These are phyloP conservation scores for Entomobrya proxima DNA, from an alignment of 2,888 invertebrate species.

Conservation along the genomic window DNA sequence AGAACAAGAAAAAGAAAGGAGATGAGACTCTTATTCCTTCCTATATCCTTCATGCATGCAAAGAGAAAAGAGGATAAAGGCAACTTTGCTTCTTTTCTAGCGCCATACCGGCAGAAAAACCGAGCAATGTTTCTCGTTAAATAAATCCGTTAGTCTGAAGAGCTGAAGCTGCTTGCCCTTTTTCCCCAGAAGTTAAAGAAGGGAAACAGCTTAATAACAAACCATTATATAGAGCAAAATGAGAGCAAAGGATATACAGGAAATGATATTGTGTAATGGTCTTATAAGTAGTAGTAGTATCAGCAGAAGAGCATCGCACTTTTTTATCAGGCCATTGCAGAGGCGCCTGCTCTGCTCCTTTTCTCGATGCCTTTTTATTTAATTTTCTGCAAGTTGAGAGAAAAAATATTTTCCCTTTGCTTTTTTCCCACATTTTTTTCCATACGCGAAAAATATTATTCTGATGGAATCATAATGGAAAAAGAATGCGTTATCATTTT, in stretches of 20 bases:
- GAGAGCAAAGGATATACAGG: background rate
- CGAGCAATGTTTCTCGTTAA: slow-evolving; percentile 44
- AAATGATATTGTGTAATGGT: slow-evolving; percentile 20
- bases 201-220: slow-evolving; percentile 51
- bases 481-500: slow-evolving; percentile 21
- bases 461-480: slow-evolving; percentile 30
- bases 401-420: too few relatives aligned
- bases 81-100: background rate
- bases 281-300: too few relatives aligned
- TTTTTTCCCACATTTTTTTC: background rate
- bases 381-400: slow-evolving; percentile 32
- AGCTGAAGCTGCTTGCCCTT: background rate
- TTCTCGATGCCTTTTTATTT: background rate
- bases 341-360: background rate
- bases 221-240: slow-evolving; percentile 16
- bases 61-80: slow-evolving; percentile 6
- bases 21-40: background rate
- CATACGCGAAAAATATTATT: slow-evolving; percentile 13
- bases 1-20: background rate
- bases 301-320: background rate
- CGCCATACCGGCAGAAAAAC: background rate
- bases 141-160: slow-evolving; percentile 46
- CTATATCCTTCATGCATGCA: too few relatives aligned
- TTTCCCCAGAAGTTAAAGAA: background rate
- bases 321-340: background rate